phyloP scores from a whole-genome alignment of 2,797 vertebrate species.

The Poecilia gillii region DNA sequence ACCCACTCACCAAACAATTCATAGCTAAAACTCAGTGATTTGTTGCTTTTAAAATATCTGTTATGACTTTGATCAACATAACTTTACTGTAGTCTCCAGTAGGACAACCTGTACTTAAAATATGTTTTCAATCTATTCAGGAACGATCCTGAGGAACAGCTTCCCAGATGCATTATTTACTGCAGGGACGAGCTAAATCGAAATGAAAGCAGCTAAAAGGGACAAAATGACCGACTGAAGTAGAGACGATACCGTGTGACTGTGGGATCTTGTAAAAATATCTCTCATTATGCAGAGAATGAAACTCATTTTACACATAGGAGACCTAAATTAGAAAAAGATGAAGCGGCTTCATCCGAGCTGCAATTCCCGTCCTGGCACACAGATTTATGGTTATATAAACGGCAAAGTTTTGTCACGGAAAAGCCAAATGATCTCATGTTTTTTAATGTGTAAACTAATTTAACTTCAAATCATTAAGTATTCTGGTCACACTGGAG shows the following conservation, averaged over 20 bases:
- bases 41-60: not conserved
- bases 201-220: not conserved
- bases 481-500: slow-evolving; percentile 11
- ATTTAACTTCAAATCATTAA: slow-evolving; percentile 15
- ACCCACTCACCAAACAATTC: not conserved
- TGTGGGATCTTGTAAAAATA: slow-evolving; percentile 7
- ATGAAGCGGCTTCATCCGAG: slow-evolving; percentile 4
- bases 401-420: not conserved
- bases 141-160: not conserved
- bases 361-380: not conserved
- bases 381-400: slow-evolving; percentile 8
- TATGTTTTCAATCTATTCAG: not conserved
- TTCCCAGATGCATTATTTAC: not conserved
- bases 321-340: slow-evolving; percentile 19
- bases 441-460: slow-evolving; percentile 8
- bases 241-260: not conserved
- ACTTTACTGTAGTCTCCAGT: not conserved
- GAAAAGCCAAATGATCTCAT: slow-evolving; percentile 3
- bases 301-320: slow-evolving; percentile 11
- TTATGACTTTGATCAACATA: not conserved
- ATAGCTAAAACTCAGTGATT: not conserved
- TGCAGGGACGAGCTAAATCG: not conserved
- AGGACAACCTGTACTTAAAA: not conserved
- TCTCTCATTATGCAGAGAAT: slow-evolving; percentile 10
- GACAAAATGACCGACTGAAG: slow-evolving; percentile 5